Percentiles rank a stretch among this genome's conserved stretches.
These are phyloP conservation scores for Polypterus bichir DNA, from an alignment of 2,113 vertebrate species.

Conservation along the genomic window DNA sequence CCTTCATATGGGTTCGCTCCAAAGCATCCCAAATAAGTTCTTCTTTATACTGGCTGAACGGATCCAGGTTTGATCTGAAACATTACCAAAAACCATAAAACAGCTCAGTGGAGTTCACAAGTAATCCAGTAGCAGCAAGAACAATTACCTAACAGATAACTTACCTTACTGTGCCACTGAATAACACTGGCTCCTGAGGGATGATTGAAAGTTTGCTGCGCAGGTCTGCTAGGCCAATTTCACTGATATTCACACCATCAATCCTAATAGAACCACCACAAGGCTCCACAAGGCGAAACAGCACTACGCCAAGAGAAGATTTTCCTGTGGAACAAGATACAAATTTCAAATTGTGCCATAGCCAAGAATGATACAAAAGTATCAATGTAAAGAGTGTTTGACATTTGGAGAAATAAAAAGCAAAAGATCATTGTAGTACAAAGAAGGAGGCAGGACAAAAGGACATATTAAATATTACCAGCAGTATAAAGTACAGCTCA, in stretches of 20 bases:
- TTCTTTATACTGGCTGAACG: conserved; percentile 68
- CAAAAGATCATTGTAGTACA: too few relatives aligned
- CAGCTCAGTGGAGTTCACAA: neutral
- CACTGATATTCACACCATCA: conserved; percentile 72
- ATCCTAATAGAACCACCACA: conserved; percentile 82
- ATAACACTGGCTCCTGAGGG: conserved; percentile 82
- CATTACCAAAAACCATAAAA: conserved; percentile 1
- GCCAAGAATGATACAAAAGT: too few relatives aligned
- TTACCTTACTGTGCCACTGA: conserved; percentile 81
- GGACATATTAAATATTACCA: too few relatives aligned
- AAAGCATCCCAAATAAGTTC: conserved; percentile 80
- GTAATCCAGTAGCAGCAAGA: neutral
- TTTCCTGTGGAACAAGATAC: conserved; percentile 54
- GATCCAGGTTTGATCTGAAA: conserved; percentile 76
- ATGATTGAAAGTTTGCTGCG: conserved; percentile 89
- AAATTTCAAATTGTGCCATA: too few relatives aligned
- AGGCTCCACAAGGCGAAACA: conserved; percentile 75
- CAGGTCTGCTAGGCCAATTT: conserved; percentile 81
- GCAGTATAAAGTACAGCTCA: too few relatives aligned
- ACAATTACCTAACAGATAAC: conserved; percentile 11
- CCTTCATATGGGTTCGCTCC: conserved; percentile 88
- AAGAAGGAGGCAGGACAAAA: too few relatives aligned
- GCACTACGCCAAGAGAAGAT: conserved; percentile 76
- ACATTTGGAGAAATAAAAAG: too few relatives aligned
- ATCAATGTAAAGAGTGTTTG: too few relatives aligned